Base-by-base conservation (phyloP, 2,113 vertebrate species). In the Craseonycteris thonglongyai region DNA sequence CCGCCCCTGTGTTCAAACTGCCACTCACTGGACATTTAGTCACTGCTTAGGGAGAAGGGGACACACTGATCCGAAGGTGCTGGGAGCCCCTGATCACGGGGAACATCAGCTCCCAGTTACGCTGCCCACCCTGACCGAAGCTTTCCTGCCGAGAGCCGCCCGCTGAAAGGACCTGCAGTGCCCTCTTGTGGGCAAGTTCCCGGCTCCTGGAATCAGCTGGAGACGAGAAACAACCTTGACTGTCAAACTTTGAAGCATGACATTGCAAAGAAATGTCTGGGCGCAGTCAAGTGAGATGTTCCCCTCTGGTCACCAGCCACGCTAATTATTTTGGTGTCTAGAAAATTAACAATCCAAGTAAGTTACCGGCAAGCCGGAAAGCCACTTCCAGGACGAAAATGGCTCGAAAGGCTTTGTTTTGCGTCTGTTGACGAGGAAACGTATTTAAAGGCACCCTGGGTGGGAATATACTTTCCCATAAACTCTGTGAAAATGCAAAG, bases 111-210 rank as follows among this genome's bases (percentile, higher is more conserved):
- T 28, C 40, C 38, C 56, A 12, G 22, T 13, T 6, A 30, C 78
- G 1, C 3, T 0, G 2, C 4, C 30, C 1, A 0, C 33, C 24
- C 59, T 1, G 38, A 21, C 28, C 15, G 2, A 11, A 49, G 65
- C 87, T 51, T 15, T 1, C 15, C 0, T n/a, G 59, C 85, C 2
- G 3, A 22, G 40, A 35, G 80, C 38, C n/a, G 1, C 78, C 33
- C 1, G 0, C 97, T 95, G 30, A 5, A 75, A 98, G 97, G 97
- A 94, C 96, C 97, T 45, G 96, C 97, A 98, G 96, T 96, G 98
- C 98, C 98, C 98, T 96, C 98, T 97, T 96, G 98, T 98, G 98
- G 98, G 49, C 82, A 68, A 65, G 11, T 4, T 82, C 47, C 16
- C 61, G 3, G 91, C 13, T 76, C 68, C 78, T 11, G 30, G 38